A percentile compares a stretch with the other conserved stretches of the same genome.
These are phyloP conservation scores for Andrena bicolor DNA, from an alignment of 2,888 invertebrate genomes.

Conservation along the genomic window DNA sequence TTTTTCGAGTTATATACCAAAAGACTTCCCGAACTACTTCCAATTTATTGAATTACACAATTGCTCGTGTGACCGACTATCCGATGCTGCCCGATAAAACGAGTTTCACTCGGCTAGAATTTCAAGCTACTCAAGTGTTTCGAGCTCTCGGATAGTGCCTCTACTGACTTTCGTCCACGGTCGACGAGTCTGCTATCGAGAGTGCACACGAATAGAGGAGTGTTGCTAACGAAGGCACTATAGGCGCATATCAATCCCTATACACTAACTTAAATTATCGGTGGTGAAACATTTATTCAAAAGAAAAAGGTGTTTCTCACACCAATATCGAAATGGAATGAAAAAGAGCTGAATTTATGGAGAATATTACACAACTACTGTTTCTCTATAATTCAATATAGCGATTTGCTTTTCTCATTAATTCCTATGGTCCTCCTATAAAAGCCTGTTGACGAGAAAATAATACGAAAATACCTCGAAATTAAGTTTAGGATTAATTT, in stretches of 20 bases:
- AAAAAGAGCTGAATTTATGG: background rate
- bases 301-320: too few species aligned
- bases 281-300: too few species aligned
- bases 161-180: conserved; percentile 25
- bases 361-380: too few species aligned
- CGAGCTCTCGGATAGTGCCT: background rate
- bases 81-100: conserved; percentile 7
- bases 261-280: background rate
- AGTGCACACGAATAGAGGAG: conserved; percentile 1
- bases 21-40: background rate
- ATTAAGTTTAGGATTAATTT: background rate
- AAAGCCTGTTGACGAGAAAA: background rate
- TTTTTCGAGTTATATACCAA: background rate
- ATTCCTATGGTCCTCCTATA: too few species aligned
- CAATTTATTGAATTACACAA: background rate
- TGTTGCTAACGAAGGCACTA: background rate
- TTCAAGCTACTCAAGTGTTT: conserved; percentile 21
- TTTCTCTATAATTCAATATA: too few species aligned
- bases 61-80: background rate
- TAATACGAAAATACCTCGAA: background rate
- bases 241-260: background rate
- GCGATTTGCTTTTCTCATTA: too few species aligned
- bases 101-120: conserved; percentile 11
- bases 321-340: too few species aligned
- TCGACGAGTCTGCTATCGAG: conserved; percentile 10